These are phyloP conservation scores for Odontamblyopus lacepedii DNA, from an alignment of 2,797 vertebrate genomes.

Conservation along the genomic window DNA sequence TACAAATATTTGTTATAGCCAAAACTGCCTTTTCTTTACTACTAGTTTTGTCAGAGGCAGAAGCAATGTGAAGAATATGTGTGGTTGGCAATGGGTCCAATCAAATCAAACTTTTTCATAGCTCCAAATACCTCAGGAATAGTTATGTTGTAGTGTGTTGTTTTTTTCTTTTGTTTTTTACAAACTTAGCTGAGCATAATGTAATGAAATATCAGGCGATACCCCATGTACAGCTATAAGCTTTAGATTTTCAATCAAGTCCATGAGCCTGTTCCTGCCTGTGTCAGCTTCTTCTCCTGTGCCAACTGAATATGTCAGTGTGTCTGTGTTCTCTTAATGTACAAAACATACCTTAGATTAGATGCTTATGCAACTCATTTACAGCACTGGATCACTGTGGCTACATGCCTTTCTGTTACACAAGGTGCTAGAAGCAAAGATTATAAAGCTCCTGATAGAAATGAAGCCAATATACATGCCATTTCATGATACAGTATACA, in stretches of 20 bases:
- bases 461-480: background rate
- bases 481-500: background rate
- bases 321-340: background rate
- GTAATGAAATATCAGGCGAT: too few species aligned
- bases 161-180: too few species aligned
- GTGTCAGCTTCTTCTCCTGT: too few species aligned
- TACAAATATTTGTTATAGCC: too few species aligned
- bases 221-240: too few species aligned
- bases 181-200: too few species aligned
- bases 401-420: constrained; percentile 22
- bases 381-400: constrained; percentile 11
- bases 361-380: constrained; percentile 27
- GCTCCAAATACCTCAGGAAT: background rate
- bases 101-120: background rate
- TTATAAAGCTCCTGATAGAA: background rate
- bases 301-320: background rate
- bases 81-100: background rate
- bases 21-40: background rate
- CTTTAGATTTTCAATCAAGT: too few species aligned
- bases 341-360: constrained; percentile 20
- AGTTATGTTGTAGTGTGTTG: too few species aligned
- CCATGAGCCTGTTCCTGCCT: too few species aligned
- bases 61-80: background rate
- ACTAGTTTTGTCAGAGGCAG: background rate
- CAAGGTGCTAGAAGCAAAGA: background rate